These are phyloP conservation scores for Nephrotoma guestfalica DNA, from an alignment of 2,888 invertebrate genomes.

Conservation along the genomic window DNA sequence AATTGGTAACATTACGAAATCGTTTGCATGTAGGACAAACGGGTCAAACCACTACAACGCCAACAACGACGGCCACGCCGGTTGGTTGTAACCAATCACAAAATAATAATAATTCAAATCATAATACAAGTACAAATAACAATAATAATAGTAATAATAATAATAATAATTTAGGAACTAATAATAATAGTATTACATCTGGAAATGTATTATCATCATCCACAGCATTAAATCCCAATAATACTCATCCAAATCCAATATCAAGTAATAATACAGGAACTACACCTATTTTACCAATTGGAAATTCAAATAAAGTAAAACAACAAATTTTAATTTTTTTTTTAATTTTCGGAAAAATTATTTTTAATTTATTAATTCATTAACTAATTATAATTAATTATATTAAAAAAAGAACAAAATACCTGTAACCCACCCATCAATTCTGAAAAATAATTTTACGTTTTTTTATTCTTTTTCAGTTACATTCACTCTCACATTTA, in stretches of 20 bases:
- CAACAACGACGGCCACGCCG: conserved; percentile 17
- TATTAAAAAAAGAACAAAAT: neutral
- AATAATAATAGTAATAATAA: neutral
- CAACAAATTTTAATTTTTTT: conserved; percentile 2
- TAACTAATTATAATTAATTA: neutral
- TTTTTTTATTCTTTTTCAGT: neutral
- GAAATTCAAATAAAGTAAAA: conserved; percentile 8
- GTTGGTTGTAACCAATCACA: conserved; percentile 18
- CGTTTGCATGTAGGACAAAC: conserved; percentile 64
- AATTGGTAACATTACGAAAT: conserved; percentile 81
- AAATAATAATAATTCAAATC: conserved; percentile 19
- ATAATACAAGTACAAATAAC: conserved; percentile 7
- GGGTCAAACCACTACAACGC: conserved; percentile 15
- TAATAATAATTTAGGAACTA: conserved; percentile 1
- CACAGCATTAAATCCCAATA: neutral
- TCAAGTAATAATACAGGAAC: conserved; percentile 7
- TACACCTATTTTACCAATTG: conserved; percentile 9
- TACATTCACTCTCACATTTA: conserved; percentile 1
- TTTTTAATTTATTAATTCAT: neutral
- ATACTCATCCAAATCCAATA: conserved; percentile 7
- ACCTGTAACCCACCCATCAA: neutral
- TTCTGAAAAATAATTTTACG: neutral
- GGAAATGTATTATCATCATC: neutral
- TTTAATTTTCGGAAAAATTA: neutral
- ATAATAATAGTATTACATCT: neutral